Evolutionary conservation across 2,888 invertebrate genomes (phyloP), one percentile per base, ranked within the genome.

Genomic region (Pegoplata infirma): DNA sequence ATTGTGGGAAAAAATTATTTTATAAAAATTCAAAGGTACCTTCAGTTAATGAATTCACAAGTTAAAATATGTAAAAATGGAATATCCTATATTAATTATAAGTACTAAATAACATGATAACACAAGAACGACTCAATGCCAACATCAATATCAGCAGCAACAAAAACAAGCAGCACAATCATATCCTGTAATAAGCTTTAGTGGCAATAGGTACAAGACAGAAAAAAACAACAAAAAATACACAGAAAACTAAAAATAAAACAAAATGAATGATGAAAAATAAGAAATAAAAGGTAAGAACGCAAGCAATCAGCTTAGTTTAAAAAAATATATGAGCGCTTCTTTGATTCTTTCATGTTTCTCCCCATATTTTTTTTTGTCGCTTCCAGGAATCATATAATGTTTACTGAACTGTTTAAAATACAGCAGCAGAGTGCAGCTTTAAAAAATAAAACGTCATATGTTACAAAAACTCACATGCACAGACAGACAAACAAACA

Each of bases 261-360:
- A 40, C 36, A 40, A 12, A 40, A 40, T 40, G 5, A 3, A n/a
- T 40, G 36, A 40, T n/a, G n/a, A n/a, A 40, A 4, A n/a, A 12
- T 40, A 40, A 40, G 36, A 40, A 40, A 40, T 12, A 40, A 5
- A n/a, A 40, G 36, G n/a, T 40, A 23, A 67, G 40, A 63, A 61
- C 56, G 53, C 25, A 59, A 71, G 59, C 71, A 66, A 76, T 71
- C 76, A 59, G 76, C 59, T 76, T 66, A 63, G 53, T 12, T 5
- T 53, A 53, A 44, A 32, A 58, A 68, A 68, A 44, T 73, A 51
- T 21, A 64, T 40, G 49, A 59, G 53, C 21, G 23, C 6, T 51
- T 63, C 36, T 25, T 49, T 69, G 49, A 25, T 69, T 53, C 23
- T n/a, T 23, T 21, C 58, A 47, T 16, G 7, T 17, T 55, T 47